Evolutionary conservation across 2,113 vertebrate species (phyloP).

Genomic region (Misgurnus mizolepis): DNA sequence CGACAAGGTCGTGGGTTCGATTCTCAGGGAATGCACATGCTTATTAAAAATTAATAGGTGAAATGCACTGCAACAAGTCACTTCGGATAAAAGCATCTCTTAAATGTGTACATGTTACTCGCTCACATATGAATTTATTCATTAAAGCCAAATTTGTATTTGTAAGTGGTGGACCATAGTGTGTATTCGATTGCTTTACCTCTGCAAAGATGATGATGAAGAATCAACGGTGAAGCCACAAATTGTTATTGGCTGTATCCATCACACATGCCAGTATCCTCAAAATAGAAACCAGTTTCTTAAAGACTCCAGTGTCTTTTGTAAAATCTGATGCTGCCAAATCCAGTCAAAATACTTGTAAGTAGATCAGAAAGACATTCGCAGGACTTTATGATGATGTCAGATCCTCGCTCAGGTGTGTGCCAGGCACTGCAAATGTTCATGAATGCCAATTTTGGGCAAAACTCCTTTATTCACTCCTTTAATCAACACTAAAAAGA

Average conservation of each 20-base stretch:
- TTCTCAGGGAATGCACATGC: too few species aligned
- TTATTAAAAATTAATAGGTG: too few species aligned
- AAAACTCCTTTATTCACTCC: not conserved
- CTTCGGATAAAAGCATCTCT: too few species aligned
- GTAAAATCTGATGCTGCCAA: not conserved
- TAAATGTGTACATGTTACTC: too few species aligned
- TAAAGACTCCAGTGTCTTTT: not conserved
- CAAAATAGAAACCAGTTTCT: not conserved
- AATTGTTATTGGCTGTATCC: too few species aligned
- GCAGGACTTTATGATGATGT: not conserved
- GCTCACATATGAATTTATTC: too few species aligned
- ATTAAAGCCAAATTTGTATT: too few species aligned
- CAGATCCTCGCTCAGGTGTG: not conserved
- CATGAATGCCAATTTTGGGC: not conserved
- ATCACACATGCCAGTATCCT: not conserved
- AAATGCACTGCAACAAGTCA: too few species aligned
- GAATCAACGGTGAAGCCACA: slow-evolving; percentile 11
- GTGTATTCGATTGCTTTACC: slow-evolving; percentile 1
- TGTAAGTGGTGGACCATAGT: too few species aligned
- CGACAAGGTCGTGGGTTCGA: too few species aligned
- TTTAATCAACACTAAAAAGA: slow-evolving; percentile 31
- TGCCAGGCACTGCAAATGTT: slow-evolving; percentile 4
- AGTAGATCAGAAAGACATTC: not conserved
- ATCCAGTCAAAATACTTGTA: not conserved
- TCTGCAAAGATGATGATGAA: slow-evolving; percentile 13